A percentile compares a stretch with the other conserved stretches of the same genome.
phyloP scores from a whole-genome alignment of 2,797 vertebrate species.

The Micropoecilia bifurca region DNA sequence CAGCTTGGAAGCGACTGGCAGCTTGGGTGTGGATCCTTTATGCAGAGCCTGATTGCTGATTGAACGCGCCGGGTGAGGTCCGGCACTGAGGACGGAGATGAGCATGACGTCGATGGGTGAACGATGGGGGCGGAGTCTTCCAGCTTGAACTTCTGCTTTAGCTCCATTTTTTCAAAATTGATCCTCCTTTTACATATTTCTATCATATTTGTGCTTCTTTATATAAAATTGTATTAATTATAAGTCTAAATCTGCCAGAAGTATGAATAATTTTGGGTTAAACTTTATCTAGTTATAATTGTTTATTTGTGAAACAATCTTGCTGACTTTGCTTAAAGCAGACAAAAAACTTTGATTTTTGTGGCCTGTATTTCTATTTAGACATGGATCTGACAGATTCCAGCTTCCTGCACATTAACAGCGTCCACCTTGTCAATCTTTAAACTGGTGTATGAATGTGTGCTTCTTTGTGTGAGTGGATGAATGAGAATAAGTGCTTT shows the following conservation, averaged over 20 bases:
- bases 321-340: not conserved
- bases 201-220: not conserved
- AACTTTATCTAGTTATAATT: not conserved
- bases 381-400: not conserved
- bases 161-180: not conserved
- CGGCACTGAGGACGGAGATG: no score
- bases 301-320: not conserved
- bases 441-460: not conserved
- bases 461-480: not conserved
- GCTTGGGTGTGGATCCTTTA: no score
- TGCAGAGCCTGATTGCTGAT: no score
- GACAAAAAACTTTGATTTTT: not conserved
- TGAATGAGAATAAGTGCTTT: conserved; percentile 4
- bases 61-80: no score
- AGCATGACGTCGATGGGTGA: no score
- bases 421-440: not conserved
- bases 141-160: no score
- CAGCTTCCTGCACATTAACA: not conserved
- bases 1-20: no score
- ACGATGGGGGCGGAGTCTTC: no score
- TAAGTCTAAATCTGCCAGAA: not conserved
- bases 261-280: not conserved
- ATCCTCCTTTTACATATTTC: not conserved
- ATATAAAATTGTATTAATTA: not conserved
- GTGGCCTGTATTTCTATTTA: not conserved